A percentile compares a stretch with the other conserved stretches of the same genome.
Conservation (phyloP, 2,797 vertebrate species). For the Channallabes apus region DNA sequence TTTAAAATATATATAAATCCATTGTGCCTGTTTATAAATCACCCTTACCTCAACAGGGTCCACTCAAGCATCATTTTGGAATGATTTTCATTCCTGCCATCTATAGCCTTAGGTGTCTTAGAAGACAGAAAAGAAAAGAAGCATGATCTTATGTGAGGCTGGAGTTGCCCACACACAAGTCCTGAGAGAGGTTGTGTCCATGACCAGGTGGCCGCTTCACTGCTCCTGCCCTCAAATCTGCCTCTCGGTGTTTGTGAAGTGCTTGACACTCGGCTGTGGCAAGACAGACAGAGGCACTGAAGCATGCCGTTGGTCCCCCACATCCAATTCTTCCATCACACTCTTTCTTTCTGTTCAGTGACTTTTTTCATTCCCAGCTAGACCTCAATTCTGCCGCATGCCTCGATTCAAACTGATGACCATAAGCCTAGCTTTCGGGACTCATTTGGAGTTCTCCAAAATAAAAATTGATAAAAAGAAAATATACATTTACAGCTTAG, state of each 20-base stretch:
- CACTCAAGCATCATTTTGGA: background rate
- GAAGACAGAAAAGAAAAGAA: background rate
- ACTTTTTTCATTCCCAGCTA: background rate
- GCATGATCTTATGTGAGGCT: conserved; percentile 17
- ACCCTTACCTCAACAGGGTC: background rate
- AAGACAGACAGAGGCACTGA: conserved; percentile 32
- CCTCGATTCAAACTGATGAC: background rate
- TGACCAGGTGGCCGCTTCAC: conserved; percentile 26
- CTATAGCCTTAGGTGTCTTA: background rate
- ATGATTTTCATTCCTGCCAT: conserved; percentile 5
- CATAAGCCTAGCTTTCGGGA: background rate
- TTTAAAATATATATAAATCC: background rate
- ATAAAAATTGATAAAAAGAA: background rate
- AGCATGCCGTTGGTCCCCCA: conserved; percentile 30
- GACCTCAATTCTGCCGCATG: background rate
- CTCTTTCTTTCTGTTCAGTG: conserved; percentile 11
- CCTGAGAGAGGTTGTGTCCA: conserved; percentile 17
- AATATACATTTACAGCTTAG: background rate
- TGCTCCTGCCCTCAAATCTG: conserved; percentile 14
- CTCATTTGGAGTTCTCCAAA: background rate
- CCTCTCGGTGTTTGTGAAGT: conserved; percentile 19
- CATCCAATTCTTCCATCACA: conserved; percentile 24
- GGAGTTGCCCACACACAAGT: background rate
- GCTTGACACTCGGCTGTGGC: conserved; percentile 1
- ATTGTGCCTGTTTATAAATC: background rate